A percentile compares a stretch with the other conserved stretches of the same genome.
These are phyloP conservation scores for Alcedo quadribrachys DNA, from an alignment of 2,797 vertebrate genomes.

Conservation along the genomic window DNA sequence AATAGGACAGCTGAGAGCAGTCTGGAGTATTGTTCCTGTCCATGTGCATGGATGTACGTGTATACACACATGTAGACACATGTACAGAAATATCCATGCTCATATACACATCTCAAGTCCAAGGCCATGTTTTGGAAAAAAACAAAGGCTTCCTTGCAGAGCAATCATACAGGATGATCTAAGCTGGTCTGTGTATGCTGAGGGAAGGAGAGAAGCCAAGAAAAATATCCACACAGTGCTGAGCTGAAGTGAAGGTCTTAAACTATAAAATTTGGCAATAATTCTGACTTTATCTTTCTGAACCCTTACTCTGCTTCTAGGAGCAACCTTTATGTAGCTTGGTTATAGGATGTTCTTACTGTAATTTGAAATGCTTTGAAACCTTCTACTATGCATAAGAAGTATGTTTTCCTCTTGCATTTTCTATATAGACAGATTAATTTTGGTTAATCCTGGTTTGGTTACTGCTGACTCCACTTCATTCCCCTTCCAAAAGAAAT, in stretches of 20 bases:
- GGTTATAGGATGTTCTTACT: not conserved
- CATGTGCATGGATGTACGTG: too few species aligned
- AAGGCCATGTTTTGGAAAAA: not conserved
- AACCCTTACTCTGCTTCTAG: not conserved
- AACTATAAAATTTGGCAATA: not conserved
- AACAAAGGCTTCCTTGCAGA: not conserved
- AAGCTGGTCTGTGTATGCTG: not conserved
- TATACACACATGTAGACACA: accelerated
- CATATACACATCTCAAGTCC: not conserved
- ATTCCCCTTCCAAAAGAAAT: not conserved
- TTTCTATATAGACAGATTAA: not conserved
- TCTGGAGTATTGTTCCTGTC: not conserved
- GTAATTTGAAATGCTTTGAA: not conserved
- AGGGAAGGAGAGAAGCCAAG: not conserved
- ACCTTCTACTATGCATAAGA: not conserved
- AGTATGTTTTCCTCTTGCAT: not conserved
- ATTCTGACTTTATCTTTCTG: not conserved
- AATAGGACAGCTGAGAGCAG: too few species aligned
- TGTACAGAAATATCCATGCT: accelerated
- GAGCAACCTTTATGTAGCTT: not conserved
- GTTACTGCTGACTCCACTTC: not conserved
- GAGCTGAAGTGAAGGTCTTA: not conserved
- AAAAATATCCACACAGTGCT: not conserved
- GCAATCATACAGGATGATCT: not conserved
- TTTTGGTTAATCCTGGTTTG: not conserved